These are phyloP conservation scores for Palythoa grandiflora DNA, from an alignment of 92 coral and sea anemone species.

Conservation along the genomic window DNA sequence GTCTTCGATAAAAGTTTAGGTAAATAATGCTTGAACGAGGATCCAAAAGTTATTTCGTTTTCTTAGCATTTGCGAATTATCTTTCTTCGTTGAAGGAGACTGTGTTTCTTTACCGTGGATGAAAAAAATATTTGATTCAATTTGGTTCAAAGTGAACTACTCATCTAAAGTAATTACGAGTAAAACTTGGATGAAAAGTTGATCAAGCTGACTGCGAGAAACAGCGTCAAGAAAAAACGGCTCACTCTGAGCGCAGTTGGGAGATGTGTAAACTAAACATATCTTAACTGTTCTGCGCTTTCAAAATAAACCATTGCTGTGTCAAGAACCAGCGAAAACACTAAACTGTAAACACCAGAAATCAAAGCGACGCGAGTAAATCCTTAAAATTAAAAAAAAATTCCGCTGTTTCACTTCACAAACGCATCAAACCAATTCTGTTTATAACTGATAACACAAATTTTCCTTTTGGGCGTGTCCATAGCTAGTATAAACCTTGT, in stretches of 20 bases:
- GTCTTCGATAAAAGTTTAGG: constrained; percentile 15
- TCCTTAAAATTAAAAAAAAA: background rate
- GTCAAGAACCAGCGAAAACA: background rate
- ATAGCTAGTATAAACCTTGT: background rate
- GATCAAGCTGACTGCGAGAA: constrained; percentile 6
- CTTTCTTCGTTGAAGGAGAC: background rate
- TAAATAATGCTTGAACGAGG: constrained; percentile 26
- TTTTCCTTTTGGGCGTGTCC: constrained; percentile 24
- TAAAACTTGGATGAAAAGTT: background rate
- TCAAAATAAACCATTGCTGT: background rate
- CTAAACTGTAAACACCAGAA: background rate
- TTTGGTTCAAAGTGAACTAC: constrained; percentile 11
- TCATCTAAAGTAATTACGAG: constrained; percentile 12
- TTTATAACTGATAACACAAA: background rate
- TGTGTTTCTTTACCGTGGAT: constrained; percentile 9
- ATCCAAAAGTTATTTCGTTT: constrained; percentile 31
- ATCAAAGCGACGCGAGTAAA: background rate
- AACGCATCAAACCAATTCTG: background rate
- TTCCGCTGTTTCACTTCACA: background rate
- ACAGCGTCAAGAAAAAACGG: constrained; percentile 27
- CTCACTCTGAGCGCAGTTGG: constrained; percentile 37
- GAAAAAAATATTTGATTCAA: background rate
- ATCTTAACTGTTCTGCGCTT: constrained; percentile 1
- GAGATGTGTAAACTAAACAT: constrained; percentile 8
- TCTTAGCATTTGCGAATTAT: constrained; percentile 17